These are phyloP conservation scores for Hydriomena furcata DNA, from an alignment of 2,888 invertebrate genomes.

Conservation along the genomic window DNA sequence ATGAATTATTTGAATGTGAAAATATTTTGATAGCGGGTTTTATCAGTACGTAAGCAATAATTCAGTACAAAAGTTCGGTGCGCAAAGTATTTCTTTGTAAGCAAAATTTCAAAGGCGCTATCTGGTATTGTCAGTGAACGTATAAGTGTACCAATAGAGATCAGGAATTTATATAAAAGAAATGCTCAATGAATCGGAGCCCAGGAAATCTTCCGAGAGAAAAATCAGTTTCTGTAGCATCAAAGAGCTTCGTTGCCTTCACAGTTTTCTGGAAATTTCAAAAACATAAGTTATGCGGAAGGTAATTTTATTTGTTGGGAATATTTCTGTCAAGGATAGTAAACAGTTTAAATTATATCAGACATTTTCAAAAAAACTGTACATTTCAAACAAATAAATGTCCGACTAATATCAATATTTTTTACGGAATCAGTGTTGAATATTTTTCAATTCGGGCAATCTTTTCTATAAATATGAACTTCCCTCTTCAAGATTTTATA, in stretches of 20 bases:
- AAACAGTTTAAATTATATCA: background rate
- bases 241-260: slow-evolving; percentile 2
- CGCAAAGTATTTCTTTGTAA: too few species aligned
- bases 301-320: background rate
- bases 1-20: background rate
- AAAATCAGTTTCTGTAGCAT: slow-evolving; percentile 9
- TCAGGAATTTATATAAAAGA: slow-evolving; percentile 18
- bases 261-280: slow-evolving; percentile 3
- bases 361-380: too few species aligned
- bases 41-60: too few species aligned
- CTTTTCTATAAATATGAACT: too few species aligned
- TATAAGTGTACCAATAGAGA: slow-evolving; percentile 14
- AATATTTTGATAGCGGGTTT: background rate
- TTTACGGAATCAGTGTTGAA: too few species aligned
- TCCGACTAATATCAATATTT: too few species aligned
- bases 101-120: background rate
- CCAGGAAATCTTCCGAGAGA: slow-evolving; percentile 3
- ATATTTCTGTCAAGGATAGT: background rate
- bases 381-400: too few species aligned
- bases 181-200: slow-evolving; percentile 18
- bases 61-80: background rate
- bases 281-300: background rate
- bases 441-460: too few species aligned
- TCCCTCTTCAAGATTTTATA: too few species aligned
- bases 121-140: background rate